These are phyloP conservation scores for Tenrec ecaudatus DNA, from an alignment of 2,113 vertebrate genomes.

Conservation along the genomic window DNA sequence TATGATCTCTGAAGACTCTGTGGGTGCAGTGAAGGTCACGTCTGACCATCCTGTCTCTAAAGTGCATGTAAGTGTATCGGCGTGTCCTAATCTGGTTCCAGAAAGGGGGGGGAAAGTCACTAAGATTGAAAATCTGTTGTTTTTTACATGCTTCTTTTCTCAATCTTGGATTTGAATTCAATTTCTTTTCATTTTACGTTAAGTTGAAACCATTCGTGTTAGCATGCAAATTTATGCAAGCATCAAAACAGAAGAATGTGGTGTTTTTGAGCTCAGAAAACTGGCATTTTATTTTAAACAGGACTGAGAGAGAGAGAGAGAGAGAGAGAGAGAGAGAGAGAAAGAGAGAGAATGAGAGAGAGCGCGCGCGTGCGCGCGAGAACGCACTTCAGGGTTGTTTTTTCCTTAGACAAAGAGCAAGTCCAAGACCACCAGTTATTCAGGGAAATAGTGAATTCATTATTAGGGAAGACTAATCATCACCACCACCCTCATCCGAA, in stretches of 20 bases:
- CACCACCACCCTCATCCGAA: not conserved
- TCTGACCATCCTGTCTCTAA: not conserved
- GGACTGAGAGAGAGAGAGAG: constrained; percentile 51
- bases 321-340: not conserved
- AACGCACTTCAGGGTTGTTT: constrained; percentile 25
- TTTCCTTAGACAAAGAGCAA: constrained; percentile 12
- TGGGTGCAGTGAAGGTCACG: not conserved
- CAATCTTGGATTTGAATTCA: constrained; percentile 75
- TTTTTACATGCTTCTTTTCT: constrained; percentile 76
- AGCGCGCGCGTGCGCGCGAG: not conserved
- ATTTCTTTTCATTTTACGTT: constrained; percentile 76
- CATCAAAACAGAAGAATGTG: constrained; percentile 76
- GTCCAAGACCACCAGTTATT: constrained; percentile 55
- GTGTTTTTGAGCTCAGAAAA: constrained; percentile 75
- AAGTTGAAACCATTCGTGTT: constrained; percentile 74
- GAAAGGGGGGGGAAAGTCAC: constrained; percentile 41
- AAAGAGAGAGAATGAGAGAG: constrained; percentile 41
- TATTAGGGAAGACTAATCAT: constrained; percentile 33
- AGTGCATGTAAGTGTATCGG: not conserved
- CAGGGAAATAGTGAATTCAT: constrained; percentile 54
- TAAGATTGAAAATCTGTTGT: constrained; percentile 76
- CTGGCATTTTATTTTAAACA: constrained; percentile 39
- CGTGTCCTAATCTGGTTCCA: constrained; percentile 65
- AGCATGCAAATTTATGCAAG: constrained; percentile 83
- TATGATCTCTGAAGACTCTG: constrained; percentile 14